Base-by-base conservation (phyloP, 2,113 vertebrate species). In the Gymnobelideus leadbeateri region DNA sequence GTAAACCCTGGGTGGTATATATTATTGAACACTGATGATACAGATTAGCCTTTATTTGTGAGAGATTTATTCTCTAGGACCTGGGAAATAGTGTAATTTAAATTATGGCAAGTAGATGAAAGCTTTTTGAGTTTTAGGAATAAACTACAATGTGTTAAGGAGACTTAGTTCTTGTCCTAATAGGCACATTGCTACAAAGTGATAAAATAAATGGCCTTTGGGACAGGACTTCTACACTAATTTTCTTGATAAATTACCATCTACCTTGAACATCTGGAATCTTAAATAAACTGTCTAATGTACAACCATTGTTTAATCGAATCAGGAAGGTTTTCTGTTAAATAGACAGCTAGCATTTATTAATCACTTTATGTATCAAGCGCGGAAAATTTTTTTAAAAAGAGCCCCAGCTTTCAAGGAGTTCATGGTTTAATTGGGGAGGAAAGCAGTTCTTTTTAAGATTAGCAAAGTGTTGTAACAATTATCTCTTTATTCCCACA, bases 221-320 rank as follows among this genome's bases (percentile, higher is more conserved):
- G 37, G n/a, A 84, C 28, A 84, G 68, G n/a, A 43, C 37, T 84
- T 84, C 21, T 2, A 54, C 53, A 54, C 23, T 84, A 43, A 43
- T 84, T 84, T 84, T 23, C 68, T 84, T 84, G n/a, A 84, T 84
- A n/a, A 84, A 43, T 43, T 84, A 23, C 37, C 19, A 84, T 84
- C 68, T 84, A 84, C 68, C 37, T 43, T 84, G 68, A 84, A 43
- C 68, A 43, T 84, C 43, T 43, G 68, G 37, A 43, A 84, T 84
- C 68, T 84, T 43, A 84, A 84, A 84, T 84, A 84, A 84, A 84
- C 68, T 84, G 68, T 84, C 68, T 77, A 84, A 84, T 43, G n/a
- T 84, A 84, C 43, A 84, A 84, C n/a, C 68, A 37, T 77, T 84
- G 68, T 84, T 84, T 68, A 68, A 68, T 68, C n/a, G 16, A 43